These are phyloP conservation scores for Mustela lutreola DNA, from an alignment of 2,113 vertebrate genomes.

Conservation along the genomic window DNA sequence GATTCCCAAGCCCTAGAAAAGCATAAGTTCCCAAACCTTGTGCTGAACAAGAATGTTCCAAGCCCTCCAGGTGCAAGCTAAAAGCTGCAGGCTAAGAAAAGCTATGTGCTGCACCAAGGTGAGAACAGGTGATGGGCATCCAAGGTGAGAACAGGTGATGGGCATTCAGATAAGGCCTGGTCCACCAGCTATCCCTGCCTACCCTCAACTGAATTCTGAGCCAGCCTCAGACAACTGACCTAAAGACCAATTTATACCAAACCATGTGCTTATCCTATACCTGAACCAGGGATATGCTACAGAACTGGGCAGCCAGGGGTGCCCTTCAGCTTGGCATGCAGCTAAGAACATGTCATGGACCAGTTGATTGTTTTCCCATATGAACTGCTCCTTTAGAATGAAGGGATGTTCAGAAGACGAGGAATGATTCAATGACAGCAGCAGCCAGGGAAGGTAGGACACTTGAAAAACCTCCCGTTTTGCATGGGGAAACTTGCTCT, in stretches of 20 bases:
- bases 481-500: background rate
- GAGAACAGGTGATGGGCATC: background rate
- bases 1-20: background rate
- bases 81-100: background rate
- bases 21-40: background rate
- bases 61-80: constrained; percentile 5
- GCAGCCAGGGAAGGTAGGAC: background rate
- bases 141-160: background rate
- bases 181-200: background rate
- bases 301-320: background rate
- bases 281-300: background rate
- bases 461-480: background rate
- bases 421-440: background rate
- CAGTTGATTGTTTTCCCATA: background rate
- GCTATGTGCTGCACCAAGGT: background rate
- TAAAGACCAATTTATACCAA: background rate
- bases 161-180: background rate
- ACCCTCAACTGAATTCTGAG: background rate
- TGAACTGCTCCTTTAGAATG: constrained; percentile 45
- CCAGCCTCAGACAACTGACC: constrained; percentile 46
- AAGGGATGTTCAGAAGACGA: constrained; percentile 13
- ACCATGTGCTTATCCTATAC: background rate
- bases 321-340: background rate
- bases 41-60: background rate
- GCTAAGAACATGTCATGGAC: background rate